These are phyloP conservation scores for Myrmecobius fasciatus DNA, from an alignment of 2,113 vertebrate genomes.

Conservation along the genomic window DNA sequence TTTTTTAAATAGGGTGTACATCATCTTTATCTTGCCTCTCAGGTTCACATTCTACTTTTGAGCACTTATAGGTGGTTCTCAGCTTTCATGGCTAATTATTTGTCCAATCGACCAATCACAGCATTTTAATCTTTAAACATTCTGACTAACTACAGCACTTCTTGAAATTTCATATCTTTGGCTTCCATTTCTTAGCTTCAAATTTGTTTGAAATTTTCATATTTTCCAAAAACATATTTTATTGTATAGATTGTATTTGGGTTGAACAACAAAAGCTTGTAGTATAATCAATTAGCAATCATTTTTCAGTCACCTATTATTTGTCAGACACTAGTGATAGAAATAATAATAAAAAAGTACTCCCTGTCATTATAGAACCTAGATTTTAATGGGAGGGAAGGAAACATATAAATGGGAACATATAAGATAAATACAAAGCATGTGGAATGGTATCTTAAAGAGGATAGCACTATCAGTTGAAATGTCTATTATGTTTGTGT, in stretches of 20 bases:
- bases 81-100: background rate
- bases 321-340: background rate
- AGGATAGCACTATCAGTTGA: background rate
- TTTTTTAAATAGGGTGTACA: too few species aligned
- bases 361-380: background rate
- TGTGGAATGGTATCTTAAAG: background rate
- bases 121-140: constrained; percentile 33
- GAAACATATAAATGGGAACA: background rate
- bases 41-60: background rate
- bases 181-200: constrained; percentile 56
- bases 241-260: constrained; percentile 32
- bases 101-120: constrained; percentile 26
- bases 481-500: background rate
- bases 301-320: background rate
- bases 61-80: background rate
- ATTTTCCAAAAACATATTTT: constrained; percentile 41
- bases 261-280: constrained; percentile 47
- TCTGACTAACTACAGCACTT: constrained; percentile 42
- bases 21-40: background rate
- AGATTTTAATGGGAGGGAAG: background rate
- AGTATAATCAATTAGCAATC: background rate
- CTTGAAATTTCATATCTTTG: constrained; percentile 60
- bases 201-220: constrained; percentile 38
- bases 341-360: background rate
- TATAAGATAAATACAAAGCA: background rate